Evolutionary conservation across 2,888 invertebrate species (phyloP).

Genomic region (Morpho achilles): DNA sequence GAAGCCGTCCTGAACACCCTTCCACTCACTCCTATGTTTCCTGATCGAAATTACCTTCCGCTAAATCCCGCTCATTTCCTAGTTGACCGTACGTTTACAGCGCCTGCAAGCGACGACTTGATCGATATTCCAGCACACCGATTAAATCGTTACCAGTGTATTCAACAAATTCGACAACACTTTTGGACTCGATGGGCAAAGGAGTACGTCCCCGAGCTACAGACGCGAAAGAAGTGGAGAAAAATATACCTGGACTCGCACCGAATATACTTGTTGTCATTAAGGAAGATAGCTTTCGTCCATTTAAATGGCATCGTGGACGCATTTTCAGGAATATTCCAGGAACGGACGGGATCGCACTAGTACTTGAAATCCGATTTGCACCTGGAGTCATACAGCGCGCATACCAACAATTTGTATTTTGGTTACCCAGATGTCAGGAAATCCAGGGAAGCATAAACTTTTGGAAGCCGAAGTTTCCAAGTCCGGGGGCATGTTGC

Average conservation of each 20-base stretch:
- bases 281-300: background rate
- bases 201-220: constrained; percentile 5
- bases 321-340: too few species aligned
- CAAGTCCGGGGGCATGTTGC: too few species aligned
- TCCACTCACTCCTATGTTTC: constrained; percentile 20
- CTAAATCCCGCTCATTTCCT: constrained; percentile 1
- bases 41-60: constrained; percentile 5
- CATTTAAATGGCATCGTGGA: background rate
- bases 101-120: background rate
- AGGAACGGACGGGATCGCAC: too few species aligned
- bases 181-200: constrained; percentile 7
- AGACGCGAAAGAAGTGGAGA: constrained; percentile 1
- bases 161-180: constrained; percentile 1
- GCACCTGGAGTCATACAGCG: too few species aligned
- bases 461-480: too few species aligned
- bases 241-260: background rate
- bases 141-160: background rate
- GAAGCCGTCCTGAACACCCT: constrained; percentile 24
- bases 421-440: too few species aligned
- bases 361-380: too few species aligned
- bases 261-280: background rate
- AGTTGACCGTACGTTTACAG: background rate
- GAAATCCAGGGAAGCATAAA: too few species aligned
- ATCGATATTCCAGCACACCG: background rate
- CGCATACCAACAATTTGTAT: too few species aligned